These are phyloP conservation scores for Gallinago jamesoni DNA, from an alignment of 2,113 vertebrate genomes.

Conservation along the genomic window DNA sequence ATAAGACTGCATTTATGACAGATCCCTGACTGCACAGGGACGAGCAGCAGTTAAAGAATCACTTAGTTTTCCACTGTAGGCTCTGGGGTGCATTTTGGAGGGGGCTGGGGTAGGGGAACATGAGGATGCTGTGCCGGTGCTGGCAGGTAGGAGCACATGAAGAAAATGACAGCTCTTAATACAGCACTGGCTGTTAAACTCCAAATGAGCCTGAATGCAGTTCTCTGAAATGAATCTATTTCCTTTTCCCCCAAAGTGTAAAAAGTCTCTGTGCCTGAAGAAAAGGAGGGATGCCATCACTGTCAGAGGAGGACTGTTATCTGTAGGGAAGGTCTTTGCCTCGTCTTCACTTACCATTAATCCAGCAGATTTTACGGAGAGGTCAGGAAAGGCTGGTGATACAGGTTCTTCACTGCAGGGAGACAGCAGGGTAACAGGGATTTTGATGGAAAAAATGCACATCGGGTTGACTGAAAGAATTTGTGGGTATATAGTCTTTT, in stretches of 20 bases:
- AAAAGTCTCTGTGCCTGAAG: conserved; percentile 8
- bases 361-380: neutral
- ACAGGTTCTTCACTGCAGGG: neutral
- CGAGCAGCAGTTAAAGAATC: conserved; percentile 6
- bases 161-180: conserved; percentile 38
- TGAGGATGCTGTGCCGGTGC: neutral
- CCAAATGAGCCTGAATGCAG: conserved; percentile 30
- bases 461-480: neutral
- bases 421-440: neutral
- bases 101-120: neutral
- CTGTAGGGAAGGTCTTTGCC: neutral
- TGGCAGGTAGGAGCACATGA: neutral
- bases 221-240: conserved; percentile 24
- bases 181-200: conserved; percentile 31
- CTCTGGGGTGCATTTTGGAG: conserved; percentile 20
- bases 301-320: neutral
- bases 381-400: neutral
- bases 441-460: neutral
- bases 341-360: neutral
- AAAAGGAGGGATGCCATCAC: neutral
- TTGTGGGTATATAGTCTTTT: neutral
- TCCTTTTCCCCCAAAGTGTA: neutral
- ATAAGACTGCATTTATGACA: neutral
- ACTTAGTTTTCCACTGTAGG: neutral
- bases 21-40: neutral